Base-by-base conservation (phyloP, 2,888 invertebrate genomes). In the Octodonta nipae region DNA sequence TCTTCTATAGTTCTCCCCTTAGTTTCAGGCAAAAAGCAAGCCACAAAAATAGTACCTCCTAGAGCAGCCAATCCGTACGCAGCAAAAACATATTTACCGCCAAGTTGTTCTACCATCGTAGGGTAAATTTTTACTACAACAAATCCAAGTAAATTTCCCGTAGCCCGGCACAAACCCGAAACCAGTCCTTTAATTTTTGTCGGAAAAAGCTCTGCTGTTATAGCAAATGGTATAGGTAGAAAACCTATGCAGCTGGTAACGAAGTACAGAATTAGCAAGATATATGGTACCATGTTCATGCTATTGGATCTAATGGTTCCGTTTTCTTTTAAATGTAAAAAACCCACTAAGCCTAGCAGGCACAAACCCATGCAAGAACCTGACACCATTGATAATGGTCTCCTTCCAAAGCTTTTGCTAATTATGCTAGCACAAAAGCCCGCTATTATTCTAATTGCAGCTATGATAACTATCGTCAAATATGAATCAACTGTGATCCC, bases 161-260 rank as follows among this genome's bases (percentile, higher is more conserved):
- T 36, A 24, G 64, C 64, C 1, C 65, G 61, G 1, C 66, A 64
- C 2, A 66, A 30, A 0, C 70, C 68, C 0, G 67, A 61, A 0
- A 69, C 63, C 3, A 66, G 52, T 3, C 71, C 71, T 15, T 69
- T 61, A 1, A 70, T 64, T 31, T 65, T 63, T 6, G 61, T 44
- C 1, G 71, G 70, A 41, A 66, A 71, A 4, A 71, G 56, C 43
- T 72, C 71, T 1, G 70, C 69, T 0, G 69, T 51, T 65, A 72
- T 64, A 0, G 70, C 69, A 46, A 69, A 72, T 0, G 72, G 72
- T 3, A 72, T 44, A 0, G 67, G 66, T n/a, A 70, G 50, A 40
- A 69, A 70, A 1, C 71, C 72, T 1, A 70, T 35, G 0, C 70
- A 67, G 34, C 67, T 67, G 11, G 61, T 57, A 34, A 69, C 63